Percentiles rank a stretch among this genome's conserved stretches.
These are phyloP conservation scores for Rutilus rutilus DNA, from an alignment of 2,113 vertebrate genomes.

Conservation along the genomic window DNA sequence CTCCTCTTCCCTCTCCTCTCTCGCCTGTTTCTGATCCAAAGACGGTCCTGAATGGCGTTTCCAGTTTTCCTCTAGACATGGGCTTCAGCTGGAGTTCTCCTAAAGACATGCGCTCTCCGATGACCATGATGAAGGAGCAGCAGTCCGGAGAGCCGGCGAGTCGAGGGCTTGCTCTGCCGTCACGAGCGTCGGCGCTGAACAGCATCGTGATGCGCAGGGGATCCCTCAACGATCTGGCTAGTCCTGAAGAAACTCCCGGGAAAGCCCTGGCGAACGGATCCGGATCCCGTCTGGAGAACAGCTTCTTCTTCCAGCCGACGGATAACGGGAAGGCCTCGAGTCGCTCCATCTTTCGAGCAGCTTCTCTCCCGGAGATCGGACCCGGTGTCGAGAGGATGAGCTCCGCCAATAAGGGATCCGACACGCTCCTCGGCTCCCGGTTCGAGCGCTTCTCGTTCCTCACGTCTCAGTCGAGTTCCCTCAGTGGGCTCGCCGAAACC, in stretches of 20 bases:
- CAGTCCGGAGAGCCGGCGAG: conserved; percentile 32
- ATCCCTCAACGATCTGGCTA: conserved; percentile 53
- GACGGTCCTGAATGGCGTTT: conserved; percentile 29
- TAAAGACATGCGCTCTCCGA: conserved; percentile 67
- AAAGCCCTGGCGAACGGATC: conserved; percentile 66
- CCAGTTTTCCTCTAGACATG: conserved; percentile 64
- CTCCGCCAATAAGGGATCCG: not conserved
- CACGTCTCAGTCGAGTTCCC: conserved; percentile 48
- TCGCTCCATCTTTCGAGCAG: conserved; percentile 50
- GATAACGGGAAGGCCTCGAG: conserved; percentile 58
- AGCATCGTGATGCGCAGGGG: conserved; percentile 66
- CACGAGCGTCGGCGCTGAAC: conserved; percentile 35
- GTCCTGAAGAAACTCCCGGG: conserved; percentile 62
- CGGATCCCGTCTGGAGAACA: conserved; percentile 85
- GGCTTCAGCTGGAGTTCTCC: conserved; percentile 61
- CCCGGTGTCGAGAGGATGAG: conserved; percentile 38
- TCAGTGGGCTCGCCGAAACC: conserved; percentile 51
- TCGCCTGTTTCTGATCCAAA: not conserved
- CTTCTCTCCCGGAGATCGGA: conserved; percentile 65
- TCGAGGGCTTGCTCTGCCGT: conserved; percentile 22
- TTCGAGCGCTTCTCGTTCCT: conserved; percentile 70
- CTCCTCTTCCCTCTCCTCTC: not conserved
- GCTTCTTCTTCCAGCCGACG: conserved; percentile 78
- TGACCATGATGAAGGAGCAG: conserved; percentile 72
- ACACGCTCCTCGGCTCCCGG: conserved; percentile 21